These are phyloP conservation scores for Triops longicaudatus DNA, from an alignment of 1,140 invertebrate genomes.

Conservation along the genomic window DNA sequence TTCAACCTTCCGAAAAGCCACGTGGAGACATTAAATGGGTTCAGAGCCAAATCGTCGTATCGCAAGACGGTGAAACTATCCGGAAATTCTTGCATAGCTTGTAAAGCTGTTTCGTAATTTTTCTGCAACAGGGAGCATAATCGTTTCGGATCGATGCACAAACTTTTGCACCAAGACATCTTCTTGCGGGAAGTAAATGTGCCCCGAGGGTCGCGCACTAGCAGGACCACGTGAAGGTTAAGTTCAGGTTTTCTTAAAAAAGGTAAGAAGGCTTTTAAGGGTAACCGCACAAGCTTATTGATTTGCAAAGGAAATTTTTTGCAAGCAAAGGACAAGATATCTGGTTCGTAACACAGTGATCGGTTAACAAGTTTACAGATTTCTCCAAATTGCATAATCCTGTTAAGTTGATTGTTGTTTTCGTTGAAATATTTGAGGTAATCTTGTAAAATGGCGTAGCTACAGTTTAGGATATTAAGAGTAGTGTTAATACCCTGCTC, in stretches of 20 bases:
- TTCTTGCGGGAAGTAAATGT: not conserved
- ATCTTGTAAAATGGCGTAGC: not conserved
- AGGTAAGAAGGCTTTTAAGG: not conserved
- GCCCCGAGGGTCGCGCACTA: slow-evolving; percentile 20
- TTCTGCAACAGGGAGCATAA: not conserved
- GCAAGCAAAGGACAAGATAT: not conserved
- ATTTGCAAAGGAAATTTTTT: not conserved
- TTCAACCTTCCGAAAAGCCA: not conserved
- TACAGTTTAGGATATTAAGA: not conserved
- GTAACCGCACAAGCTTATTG: not conserved
- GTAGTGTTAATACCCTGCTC: not conserved
- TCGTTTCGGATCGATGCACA: not conserved
- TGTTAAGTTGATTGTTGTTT: not conserved
- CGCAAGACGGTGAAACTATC: not conserved
- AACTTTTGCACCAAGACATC: not conserved
- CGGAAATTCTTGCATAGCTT: not conserved
- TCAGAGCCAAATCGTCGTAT: not conserved
- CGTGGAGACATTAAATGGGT: not conserved
- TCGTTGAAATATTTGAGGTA: not conserved
- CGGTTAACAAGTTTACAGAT: not conserved
- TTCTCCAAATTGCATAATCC: not conserved
- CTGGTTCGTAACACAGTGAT: not conserved
- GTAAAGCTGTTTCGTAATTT: not conserved
- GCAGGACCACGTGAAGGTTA: not conserved
- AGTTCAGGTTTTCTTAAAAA: not conserved